Evolutionary conservation across 2,797 vertebrate genomes (phyloP).

Genomic region (Champsocephalus esox): DNA sequence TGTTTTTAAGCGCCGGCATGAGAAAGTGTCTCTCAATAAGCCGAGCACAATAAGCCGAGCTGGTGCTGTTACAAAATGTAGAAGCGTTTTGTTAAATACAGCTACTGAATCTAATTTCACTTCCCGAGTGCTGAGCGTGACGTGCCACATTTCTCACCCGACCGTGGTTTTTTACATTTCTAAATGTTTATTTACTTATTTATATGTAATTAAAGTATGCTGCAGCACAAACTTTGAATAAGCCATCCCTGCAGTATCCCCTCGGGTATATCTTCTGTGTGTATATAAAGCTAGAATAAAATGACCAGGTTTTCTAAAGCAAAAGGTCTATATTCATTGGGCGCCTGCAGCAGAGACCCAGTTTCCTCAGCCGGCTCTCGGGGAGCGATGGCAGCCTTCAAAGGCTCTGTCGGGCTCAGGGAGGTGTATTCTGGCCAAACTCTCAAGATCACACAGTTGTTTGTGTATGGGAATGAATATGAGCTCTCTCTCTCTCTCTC

Average conservation of each 20-base stretch:
- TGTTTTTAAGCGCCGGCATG: constrained; percentile 5
- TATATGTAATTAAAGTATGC: constrained; percentile 44
- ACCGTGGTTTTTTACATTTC: constrained; percentile 12
- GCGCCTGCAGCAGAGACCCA: constrained; percentile 50
- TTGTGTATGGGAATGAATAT: constrained; percentile 32
- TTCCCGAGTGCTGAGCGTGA: constrained; percentile 22
- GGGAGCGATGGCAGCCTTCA: constrained; percentile 54
- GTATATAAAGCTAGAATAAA: constrained; percentile 1
- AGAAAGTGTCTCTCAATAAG: constrained; percentile 46
- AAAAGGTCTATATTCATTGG: background rate
- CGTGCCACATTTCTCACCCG: background rate
- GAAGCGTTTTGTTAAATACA: constrained; percentile 8
- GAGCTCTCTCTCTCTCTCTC: too few relatives aligned
- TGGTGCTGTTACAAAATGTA: constrained; percentile 8
- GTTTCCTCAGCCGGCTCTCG: constrained; percentile 43
- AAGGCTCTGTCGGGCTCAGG: constrained; percentile 42
- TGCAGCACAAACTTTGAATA: constrained; percentile 43
- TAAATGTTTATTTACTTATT: constrained; percentile 49
- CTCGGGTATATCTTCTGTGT: constrained; percentile 10
- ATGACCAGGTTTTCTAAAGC: constrained; percentile 41
- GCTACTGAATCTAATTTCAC: constrained; percentile 38
- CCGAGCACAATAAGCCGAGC: constrained; percentile 33
- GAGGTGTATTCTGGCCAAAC: constrained; percentile 49
- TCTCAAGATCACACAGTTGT: constrained; percentile 67
- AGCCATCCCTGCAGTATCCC: constrained; percentile 1